Conservation (phyloP, 2,113 vertebrate species). For the Neofelis nebulosa region DNA sequence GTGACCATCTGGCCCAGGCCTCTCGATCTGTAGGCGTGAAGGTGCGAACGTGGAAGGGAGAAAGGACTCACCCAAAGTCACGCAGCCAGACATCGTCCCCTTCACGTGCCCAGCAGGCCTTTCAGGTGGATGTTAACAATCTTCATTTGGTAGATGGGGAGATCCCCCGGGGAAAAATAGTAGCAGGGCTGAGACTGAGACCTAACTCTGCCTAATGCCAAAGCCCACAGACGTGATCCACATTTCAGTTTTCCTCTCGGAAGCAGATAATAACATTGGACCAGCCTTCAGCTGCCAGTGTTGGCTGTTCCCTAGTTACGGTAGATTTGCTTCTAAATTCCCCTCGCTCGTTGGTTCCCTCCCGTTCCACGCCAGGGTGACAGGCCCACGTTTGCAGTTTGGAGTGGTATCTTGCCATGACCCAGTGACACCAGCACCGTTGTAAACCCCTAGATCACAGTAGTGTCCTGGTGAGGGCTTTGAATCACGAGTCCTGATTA, state of each 20-base stretch:
- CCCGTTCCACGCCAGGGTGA: background rate
- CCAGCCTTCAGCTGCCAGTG: background rate
- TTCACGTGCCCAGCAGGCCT: background rate
- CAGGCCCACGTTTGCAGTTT: background rate
- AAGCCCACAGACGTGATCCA: too few species aligned
- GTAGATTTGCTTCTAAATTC: background rate
- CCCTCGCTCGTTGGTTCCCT: background rate
- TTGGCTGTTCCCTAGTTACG: background rate
- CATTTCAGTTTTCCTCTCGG: background rate
- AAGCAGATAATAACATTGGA: background rate
- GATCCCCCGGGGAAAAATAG: background rate
- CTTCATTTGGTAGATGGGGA: background rate
- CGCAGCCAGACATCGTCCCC: background rate
- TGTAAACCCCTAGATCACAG: background rate
- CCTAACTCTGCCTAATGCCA: background rate
- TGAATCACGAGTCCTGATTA: background rate
- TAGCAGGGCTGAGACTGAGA: background rate
- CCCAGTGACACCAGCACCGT: background rate
- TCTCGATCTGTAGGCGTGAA: background rate
- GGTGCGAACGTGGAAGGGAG: background rate
- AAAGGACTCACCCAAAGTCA: background rate
- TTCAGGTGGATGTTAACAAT: accelerated
- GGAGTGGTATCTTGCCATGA: background rate
- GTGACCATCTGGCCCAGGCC: background rate
- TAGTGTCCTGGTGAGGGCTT: background rate